phyloP scores from a whole-genome alignment of 2,113 vertebrate species.

The Coryphaenoides rupestris region DNA sequence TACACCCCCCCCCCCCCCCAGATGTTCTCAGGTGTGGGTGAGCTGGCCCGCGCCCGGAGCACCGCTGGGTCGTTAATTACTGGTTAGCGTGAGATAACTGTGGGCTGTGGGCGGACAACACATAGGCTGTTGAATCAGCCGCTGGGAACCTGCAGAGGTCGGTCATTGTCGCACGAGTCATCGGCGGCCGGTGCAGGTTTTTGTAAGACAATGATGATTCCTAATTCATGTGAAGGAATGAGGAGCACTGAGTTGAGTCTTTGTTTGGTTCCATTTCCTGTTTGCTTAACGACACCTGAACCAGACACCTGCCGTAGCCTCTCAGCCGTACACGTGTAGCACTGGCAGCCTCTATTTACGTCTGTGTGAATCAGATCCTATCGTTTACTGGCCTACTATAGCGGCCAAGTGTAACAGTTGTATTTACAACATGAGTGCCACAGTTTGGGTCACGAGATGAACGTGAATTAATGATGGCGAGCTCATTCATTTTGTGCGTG shows the following conservation, averaged over 20 bases:
- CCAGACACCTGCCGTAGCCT: constrained; percentile 2
- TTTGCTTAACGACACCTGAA: not conserved
- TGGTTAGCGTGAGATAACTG: no score
- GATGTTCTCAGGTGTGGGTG: no score
- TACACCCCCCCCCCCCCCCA: no score
- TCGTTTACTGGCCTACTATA: no score
- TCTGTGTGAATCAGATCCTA: no score
- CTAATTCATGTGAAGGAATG: not conserved
- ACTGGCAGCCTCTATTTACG: no score
- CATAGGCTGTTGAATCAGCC: not conserved
- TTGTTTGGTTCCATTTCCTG: not conserved
- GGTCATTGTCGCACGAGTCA: not conserved
- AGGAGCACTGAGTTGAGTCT: not conserved
- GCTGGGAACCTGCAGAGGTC: not conserved
- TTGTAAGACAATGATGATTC: not conserved
- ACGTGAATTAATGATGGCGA: no score
- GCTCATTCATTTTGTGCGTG: constrained; percentile 10
- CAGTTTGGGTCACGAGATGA: not conserved
- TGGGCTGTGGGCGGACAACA: no score
- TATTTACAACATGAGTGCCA: not conserved
- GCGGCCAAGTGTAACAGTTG: not conserved
- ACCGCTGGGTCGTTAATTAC: no score
- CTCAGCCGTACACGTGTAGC: not conserved
- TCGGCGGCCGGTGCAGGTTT: not conserved
- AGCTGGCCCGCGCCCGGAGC: no score